Percentiles rank a stretch among this genome's conserved stretches.
Evolutionary conservation across 2,888 invertebrate genomes (phyloP).

Genomic region (Spisula subtruncata): DNA sequence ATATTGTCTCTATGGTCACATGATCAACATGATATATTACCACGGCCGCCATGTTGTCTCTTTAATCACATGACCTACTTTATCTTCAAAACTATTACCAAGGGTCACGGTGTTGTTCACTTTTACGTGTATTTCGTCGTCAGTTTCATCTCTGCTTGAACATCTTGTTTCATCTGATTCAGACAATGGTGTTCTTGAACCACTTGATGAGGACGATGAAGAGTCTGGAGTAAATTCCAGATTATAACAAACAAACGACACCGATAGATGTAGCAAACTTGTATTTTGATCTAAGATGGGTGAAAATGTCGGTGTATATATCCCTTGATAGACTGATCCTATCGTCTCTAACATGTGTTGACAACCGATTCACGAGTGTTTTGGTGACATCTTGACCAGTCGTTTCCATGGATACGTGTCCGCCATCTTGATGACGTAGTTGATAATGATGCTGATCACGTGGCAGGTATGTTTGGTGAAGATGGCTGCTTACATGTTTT

Average conservation of each 20-base stretch:
- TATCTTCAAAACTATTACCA: not conserved
- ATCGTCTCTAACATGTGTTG: not conserved
- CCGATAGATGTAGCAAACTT: not conserved
- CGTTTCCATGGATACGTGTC: not conserved
- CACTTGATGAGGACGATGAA: not conserved
- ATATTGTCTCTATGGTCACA: not conserved
- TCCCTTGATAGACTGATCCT: not conserved
- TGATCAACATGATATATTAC: not conserved
- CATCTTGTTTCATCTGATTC: not conserved
- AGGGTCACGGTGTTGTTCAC: not conserved
- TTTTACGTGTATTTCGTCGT: not conserved
- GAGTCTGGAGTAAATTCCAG: not conserved
- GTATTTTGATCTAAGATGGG: not conserved
- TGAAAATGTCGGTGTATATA: constrained; percentile 11
- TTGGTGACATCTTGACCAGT: not conserved
- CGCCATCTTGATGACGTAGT: not conserved
- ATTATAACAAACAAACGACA: not conserved
- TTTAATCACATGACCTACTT: constrained; percentile 49
- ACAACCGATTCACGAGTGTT: not conserved
- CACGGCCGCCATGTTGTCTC: constrained; percentile 40
- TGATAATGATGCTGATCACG: constrained; percentile 4
- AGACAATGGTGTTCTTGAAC: not conserved
- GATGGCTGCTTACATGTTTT: not conserved
- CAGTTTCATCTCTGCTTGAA: not conserved
- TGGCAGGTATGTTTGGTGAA: not conserved